These are phyloP conservation scores for Drosophila neotestacea DNA, from an alignment of 2,888 invertebrate genomes.

Conservation along the genomic window DNA sequence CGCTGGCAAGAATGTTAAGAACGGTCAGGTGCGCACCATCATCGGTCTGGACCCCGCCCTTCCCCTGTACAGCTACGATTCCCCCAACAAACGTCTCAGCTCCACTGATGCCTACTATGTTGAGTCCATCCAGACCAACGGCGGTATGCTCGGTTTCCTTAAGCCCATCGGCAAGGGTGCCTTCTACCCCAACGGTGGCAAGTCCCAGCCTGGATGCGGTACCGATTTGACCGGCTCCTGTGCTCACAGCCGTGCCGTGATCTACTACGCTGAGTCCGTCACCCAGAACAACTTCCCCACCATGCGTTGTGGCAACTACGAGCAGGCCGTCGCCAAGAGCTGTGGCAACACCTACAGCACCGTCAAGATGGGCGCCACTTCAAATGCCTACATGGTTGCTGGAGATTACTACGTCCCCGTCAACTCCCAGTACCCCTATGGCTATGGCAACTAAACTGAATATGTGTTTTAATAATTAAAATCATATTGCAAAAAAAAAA, in stretches of 20 bases:
- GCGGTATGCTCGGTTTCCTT: slow-evolving; percentile 77
- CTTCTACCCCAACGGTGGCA: slow-evolving; percentile 87
- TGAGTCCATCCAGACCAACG: slow-evolving; percentile 83
- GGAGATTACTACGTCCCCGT: slow-evolving; percentile 82
- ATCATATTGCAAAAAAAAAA: background rate
- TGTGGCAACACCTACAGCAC: slow-evolving; percentile 75
- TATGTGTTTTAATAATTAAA: slow-evolving; percentile 27
- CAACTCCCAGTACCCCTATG: slow-evolving; percentile 70
- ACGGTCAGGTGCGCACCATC: slow-evolving; percentile 87
- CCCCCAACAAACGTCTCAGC: slow-evolving; percentile 68
- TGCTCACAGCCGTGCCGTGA: slow-evolving; percentile 85
- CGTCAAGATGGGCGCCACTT: slow-evolving; percentile 75
- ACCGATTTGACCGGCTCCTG: slow-evolving; percentile 83
- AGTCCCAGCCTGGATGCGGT: slow-evolving; percentile 86
- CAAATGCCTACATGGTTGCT: slow-evolving; percentile 73
- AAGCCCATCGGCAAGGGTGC: slow-evolving; percentile 85
- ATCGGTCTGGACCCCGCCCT: slow-evolving; percentile 85
- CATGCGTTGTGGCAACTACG: slow-evolving; percentile 65
- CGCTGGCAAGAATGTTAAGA: slow-evolving; percentile 87
- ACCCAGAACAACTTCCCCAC: slow-evolving; percentile 68
- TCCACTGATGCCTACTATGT: slow-evolving; percentile 81
- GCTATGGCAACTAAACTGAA: slow-evolving; percentile 61
- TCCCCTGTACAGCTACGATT: slow-evolving; percentile 75
- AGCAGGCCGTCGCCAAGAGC: slow-evolving; percentile 76
- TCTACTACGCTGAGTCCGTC: slow-evolving; percentile 86